Evolutionary conservation across 2,113 vertebrate species (phyloP).

Genomic region (Poecile atricapillus): DNA sequence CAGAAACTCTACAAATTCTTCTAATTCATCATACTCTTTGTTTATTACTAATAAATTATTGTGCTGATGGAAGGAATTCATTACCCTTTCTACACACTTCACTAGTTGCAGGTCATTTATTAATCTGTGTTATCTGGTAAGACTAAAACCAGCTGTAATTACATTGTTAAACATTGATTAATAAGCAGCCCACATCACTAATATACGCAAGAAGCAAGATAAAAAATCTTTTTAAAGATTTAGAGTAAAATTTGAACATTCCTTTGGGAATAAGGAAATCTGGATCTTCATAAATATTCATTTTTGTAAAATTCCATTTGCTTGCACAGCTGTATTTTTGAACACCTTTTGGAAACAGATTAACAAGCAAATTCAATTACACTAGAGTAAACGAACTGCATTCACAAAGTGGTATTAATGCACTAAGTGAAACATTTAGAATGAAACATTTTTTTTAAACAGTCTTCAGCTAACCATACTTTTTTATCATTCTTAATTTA

Average conservation of each 20-base stretch:
- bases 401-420: slow-evolving; percentile 63
- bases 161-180: slow-evolving; percentile 93
- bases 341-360: slow-evolving; percentile 73
- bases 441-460: slow-evolving; percentile 47
- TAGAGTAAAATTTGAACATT: slow-evolving; percentile 70
- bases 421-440: slow-evolving; percentile 60
- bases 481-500: slow-evolving; percentile 40
- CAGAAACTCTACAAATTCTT: slow-evolving; percentile 74
- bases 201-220: slow-evolving; percentile 76
- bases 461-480: slow-evolving; percentile 30
- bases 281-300: slow-evolving; percentile 75
- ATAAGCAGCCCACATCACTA: slow-evolving; percentile 84
- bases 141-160: slow-evolving; percentile 89
- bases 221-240: slow-evolving; percentile 72
- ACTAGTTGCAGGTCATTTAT: slow-evolving; percentile 90
- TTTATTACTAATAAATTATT: slow-evolving; percentile 84
- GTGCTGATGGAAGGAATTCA: slow-evolving; percentile 80
- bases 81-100: slow-evolving; percentile 83
- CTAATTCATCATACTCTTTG: slow-evolving; percentile 84
- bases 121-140: slow-evolving; percentile 89
- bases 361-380: slow-evolving; percentile 73
- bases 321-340: slow-evolving; percentile 72
- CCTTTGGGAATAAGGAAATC: slow-evolving; percentile 68
- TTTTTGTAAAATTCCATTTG: slow-evolving; percentile 65
- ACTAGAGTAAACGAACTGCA: slow-evolving; percentile 61